Base-by-base conservation (phyloP, 1,140 invertebrate genomes). In the Sinonovacula constricta region DNA sequence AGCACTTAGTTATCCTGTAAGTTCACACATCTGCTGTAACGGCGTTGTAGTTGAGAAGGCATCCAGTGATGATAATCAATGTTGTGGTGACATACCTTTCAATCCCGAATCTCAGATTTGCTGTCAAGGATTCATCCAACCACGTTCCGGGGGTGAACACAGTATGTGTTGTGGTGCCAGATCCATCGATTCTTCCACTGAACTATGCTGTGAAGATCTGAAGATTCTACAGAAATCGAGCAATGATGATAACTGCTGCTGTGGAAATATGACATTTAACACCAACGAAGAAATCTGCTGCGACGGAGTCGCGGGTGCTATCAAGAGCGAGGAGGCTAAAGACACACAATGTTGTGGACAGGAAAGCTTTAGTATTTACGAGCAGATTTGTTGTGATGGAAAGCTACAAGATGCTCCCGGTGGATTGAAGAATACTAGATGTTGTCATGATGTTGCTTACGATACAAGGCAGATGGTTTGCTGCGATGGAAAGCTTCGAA, bases 181-280 rank as follows among this genome's bases (percentile, higher is more conserved):
- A 4, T 24, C 65, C 2, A 68, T 60, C 33, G 56, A 78, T 62
- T 56, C 65, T 28, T 26, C 14, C 5, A 60, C 15, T 14, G 54
- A 78, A 62, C 31, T 78, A 18, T 78, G 75, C 36, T 69, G 66
- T 36, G 75, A 78, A 53, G 66, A 78, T 59, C 28, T 69, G 5
- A 59, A 57, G 49, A 69, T 69, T 33, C 22, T 78, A 18, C n/a
- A 34, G n/a, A 78, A 78, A 28, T 18, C 18, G 4, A 78, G 30
- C 24, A 78, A 68, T 22, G 75, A 78, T 60, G 75, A 78, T 33
- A 78, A 78, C 39, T 68, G 65, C 59, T 78, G 75, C 31, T 78
- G 75, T 69, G 75, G 75, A 62, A 78, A 68, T 28, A 60, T 53
- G 31, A 69, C 75, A 12, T 78, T 68, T 36, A 78, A 78, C 18